Conservation (phyloP, 2,797 vertebrate genomes). For the Enteromius fasciolatus region DNA sequence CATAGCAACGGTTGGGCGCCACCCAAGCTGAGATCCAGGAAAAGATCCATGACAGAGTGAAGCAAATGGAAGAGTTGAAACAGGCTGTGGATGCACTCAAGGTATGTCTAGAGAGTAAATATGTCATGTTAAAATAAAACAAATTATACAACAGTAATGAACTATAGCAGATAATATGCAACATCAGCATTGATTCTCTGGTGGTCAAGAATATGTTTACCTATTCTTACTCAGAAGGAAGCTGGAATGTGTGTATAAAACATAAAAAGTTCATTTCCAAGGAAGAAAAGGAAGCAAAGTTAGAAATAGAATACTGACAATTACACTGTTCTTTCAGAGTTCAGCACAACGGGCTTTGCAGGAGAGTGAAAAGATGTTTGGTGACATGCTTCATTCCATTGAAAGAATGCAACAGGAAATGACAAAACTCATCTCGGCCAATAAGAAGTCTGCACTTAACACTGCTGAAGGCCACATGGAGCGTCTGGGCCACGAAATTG, state of each 20-base stretch:
- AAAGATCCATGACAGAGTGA: conserved; percentile 81
- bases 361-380: conserved; percentile 82
- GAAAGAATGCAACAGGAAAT: conserved; percentile 85
- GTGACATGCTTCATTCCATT: conserved; percentile 81
- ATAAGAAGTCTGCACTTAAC: conserved; percentile 79
- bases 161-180: background rate
- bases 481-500: conserved; percentile 78
- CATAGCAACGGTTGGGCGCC: conserved; percentile 78
- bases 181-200: background rate
- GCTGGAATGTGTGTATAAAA: background rate
- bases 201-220: background rate
- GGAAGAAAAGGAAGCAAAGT: background rate
- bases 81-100: conserved; percentile 82
- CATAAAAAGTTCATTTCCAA: background rate
- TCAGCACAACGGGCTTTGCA: conserved; percentile 80
- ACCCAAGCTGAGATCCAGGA: conserved; percentile 85
- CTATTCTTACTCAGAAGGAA: background rate
- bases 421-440: conserved; percentile 79
- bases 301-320: conserved; percentile 15
- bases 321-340: conserved; percentile 64
- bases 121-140: background rate
- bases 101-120: conserved; percentile 64
- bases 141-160: background rate
- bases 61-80: conserved; percentile 84
- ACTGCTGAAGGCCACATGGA: conserved; percentile 81